Evolutionary conservation across 2,797 vertebrate genomes (phyloP).

Genomic region (Hapalemur alaotrensis): DNA sequence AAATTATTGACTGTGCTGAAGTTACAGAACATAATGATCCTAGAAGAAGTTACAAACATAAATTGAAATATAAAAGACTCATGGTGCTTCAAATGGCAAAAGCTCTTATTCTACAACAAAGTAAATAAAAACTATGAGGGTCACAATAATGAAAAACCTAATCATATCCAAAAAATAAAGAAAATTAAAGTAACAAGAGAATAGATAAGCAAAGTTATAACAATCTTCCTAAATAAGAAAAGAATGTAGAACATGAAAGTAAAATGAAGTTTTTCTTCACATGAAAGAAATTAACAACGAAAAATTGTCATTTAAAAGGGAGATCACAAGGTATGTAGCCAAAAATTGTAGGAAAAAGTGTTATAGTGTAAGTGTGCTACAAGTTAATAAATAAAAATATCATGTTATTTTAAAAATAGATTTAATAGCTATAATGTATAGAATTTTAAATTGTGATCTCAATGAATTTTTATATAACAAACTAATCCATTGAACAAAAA

Average conservation of each 20-base stretch:
- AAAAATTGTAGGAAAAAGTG: background rate
- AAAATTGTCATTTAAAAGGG: background rate
- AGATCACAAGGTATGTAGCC: background rate
- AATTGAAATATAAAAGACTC: background rate
- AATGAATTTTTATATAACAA: background rate
- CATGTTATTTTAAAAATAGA: background rate
- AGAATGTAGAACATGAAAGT: background rate
- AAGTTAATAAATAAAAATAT: background rate
- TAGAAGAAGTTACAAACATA: background rate
- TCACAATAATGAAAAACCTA: background rate
- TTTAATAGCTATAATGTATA: background rate
- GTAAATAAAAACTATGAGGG: background rate
- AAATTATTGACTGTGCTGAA: background rate
- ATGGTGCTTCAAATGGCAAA: background rate
- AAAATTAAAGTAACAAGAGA: background rate
- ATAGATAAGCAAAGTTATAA: background rate
- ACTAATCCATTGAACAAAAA: background rate
- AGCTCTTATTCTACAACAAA: background rate
- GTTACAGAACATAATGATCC: background rate
- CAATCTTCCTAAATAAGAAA: background rate
- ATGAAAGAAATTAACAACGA: background rate
- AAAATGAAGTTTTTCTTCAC: background rate
- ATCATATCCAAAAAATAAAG: background rate
- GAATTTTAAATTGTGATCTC: background rate
- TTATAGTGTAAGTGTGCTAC: background rate